Percentiles rank a stretch among this genome's conserved stretches.
These are phyloP conservation scores for Eclectus roratus DNA, from an alignment of 2,113 vertebrate genomes.

Conservation along the genomic window DNA sequence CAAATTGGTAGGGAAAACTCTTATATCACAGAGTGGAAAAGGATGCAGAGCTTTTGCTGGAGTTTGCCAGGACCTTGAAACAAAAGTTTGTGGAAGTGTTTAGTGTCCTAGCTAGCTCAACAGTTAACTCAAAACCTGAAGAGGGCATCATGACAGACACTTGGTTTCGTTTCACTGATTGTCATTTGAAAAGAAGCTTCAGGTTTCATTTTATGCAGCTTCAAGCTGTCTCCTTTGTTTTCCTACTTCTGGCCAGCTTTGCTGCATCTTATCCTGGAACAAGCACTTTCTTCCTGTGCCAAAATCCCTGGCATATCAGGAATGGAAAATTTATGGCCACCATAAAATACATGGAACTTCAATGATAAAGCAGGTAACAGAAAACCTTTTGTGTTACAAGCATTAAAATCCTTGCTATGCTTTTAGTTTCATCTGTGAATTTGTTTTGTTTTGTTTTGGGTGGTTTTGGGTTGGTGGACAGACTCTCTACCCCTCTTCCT, in stretches of 20 bases:
- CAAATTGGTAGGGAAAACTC: not conserved
- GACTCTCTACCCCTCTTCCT: not conserved
- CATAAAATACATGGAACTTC: not conserved
- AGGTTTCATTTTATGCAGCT: not conserved
- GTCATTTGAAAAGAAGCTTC: not conserved
- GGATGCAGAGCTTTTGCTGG: not conserved
- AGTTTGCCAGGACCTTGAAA: not conserved
- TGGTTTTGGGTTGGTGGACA: not conserved
- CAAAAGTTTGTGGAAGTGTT: not conserved
- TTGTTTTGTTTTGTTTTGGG: not conserved
- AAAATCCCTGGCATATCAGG: not conserved
- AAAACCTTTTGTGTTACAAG: not conserved
- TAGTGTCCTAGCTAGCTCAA: not conserved
- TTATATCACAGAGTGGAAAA: not conserved
- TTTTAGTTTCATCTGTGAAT: not conserved
- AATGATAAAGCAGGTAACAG: not conserved
- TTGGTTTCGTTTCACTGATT: not conserved
- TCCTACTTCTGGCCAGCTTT: not conserved
- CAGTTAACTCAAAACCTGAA: not conserved
- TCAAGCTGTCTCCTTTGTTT: not conserved
- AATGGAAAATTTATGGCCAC: not conserved
- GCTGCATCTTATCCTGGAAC: not conserved
- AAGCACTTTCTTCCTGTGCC: not conserved
- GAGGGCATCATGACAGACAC: not conserved
- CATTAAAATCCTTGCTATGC: not conserved